Percentiles rank a stretch among this genome's conserved stretches.
Conservation (phyloP, 2,113 vertebrate species). For the Crotophaga sulcirostris region DNA sequence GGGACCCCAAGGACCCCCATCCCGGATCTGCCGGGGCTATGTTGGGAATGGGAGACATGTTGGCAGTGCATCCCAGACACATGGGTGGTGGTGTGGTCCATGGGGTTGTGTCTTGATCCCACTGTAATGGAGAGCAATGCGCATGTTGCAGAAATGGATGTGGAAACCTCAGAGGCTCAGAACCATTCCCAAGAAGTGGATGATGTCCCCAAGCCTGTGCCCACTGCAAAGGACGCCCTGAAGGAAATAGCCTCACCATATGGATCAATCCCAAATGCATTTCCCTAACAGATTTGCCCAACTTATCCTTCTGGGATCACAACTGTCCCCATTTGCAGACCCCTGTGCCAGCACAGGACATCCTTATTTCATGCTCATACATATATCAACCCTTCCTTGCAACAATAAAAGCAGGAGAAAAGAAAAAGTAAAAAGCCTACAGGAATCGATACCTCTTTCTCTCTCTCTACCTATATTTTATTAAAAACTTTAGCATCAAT, state of each 20-base stretch:
- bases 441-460: conserved; percentile 28
- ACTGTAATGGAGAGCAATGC: rapidly evolving
- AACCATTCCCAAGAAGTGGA: background rate
- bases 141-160: rapidly evolving
- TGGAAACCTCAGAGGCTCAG: background rate
- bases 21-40: rapidly evolving
- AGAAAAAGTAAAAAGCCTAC: conserved; percentile 10
- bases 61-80: rapidly evolving
- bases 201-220: background rate
- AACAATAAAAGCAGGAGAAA: background rate
- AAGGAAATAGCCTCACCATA: background rate
- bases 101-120: background rate
- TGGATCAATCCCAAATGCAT: background rate
- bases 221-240: background rate
- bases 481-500: conserved; percentile 66
- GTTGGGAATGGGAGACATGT: background rate
- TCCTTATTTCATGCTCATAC: background rate
- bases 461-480: conserved; percentile 47
- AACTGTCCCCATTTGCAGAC: background rate
- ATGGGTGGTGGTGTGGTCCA: rapidly evolving
- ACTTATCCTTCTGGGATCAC: background rate
- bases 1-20: background rate
- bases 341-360: background rate
- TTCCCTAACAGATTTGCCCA: background rate
- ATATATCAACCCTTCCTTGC: background rate